Base-by-base conservation (phyloP, 2,113 vertebrate species). In the Garra rufa region DNA sequence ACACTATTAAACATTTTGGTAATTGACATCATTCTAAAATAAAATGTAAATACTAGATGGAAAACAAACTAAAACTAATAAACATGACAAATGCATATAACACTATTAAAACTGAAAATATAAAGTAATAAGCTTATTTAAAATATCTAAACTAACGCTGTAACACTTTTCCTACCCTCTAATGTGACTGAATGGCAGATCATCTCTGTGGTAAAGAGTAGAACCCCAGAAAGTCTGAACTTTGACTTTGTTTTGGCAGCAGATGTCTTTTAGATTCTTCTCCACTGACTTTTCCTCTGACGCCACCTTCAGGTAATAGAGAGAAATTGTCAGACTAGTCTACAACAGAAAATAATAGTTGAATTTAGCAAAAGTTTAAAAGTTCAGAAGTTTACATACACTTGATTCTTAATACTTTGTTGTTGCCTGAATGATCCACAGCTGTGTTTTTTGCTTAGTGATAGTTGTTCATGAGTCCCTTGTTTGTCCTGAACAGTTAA, bases 271-370 rank as follows among this genome's bases (percentile, higher is more conserved):
- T 73, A 95, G 86, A 17, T 30, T 89, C 70, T 91, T 89, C 90
- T 96, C 95, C n/a, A 96, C 94, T 26, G 90, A 90, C 84, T 93
- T 91, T 85, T 96, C 96, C 67, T 96, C 95, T 17, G 94, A 91
- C 0, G 93, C 93, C n/a, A 93, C 94, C 95, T 96, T 15, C 11
- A 87, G 43, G n/a, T 1, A 83, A 15, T 13, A 21, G 26, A 73
- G 14, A 76, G 41, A 83, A 41, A 48, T 17, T 52, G 50, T 52
- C 50, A 52, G 10, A 44, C 50, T n/a, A n/a, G n/a, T n/a, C n/a
- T n/a, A n/a, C n/a, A n/a, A n/a, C n/a, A n/a, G n/a, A n/a, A n/a
- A n/a, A n/a, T n/a, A n/a, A n/a, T n/a, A n/a, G n/a, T n/a, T n/a
- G n/a, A n/a, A n/a, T n/a, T n/a, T n/a, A n/a, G n/a, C n/a, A n/a